phyloP scores from a whole-genome alignment of 2,888 invertebrate genomes.

The Bhutanitis thaidina region DNA sequence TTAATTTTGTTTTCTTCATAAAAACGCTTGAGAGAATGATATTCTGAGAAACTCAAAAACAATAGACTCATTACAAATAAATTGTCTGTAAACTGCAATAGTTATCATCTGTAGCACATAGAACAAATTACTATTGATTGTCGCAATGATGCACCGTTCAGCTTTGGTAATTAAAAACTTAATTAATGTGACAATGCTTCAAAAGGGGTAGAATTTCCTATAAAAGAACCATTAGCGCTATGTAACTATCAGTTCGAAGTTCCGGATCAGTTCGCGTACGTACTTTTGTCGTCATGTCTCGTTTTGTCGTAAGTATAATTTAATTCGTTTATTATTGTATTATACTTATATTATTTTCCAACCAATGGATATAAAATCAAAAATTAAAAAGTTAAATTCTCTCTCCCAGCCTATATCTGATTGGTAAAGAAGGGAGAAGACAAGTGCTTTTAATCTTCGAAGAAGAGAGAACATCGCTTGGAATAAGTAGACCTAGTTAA shows the following conservation, averaged over 20 bases:
- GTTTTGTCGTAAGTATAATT: conserved; percentile 7
- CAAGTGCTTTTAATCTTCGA: no score
- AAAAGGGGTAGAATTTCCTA: background rate
- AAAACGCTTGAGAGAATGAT: background rate
- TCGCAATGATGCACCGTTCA: background rate
- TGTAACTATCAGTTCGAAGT: background rate
- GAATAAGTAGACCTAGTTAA: no score
- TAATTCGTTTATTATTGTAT: background rate
- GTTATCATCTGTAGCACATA: background rate
- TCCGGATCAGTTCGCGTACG: background rate
- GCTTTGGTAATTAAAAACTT: conserved; percentile 2
- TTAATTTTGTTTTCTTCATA: no score
- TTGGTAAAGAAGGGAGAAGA: no score
- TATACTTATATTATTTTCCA: background rate
- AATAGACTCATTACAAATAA: conserved; percentile 9
- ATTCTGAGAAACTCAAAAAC: conserved; percentile 7
- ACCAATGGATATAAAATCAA: no score
- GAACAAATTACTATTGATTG: conserved; percentile 2
- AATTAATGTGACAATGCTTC: conserved; percentile 8
- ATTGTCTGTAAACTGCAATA: conserved; percentile 13
- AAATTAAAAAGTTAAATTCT: no score
- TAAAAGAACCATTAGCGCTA: conserved; percentile 1
- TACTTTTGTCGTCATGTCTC: background rate
- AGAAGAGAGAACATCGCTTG: no score
- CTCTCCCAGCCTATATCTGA: no score